Evolutionary conservation across 2,113 vertebrate genomes (phyloP).

Genomic region (Motacilla alba): DNA sequence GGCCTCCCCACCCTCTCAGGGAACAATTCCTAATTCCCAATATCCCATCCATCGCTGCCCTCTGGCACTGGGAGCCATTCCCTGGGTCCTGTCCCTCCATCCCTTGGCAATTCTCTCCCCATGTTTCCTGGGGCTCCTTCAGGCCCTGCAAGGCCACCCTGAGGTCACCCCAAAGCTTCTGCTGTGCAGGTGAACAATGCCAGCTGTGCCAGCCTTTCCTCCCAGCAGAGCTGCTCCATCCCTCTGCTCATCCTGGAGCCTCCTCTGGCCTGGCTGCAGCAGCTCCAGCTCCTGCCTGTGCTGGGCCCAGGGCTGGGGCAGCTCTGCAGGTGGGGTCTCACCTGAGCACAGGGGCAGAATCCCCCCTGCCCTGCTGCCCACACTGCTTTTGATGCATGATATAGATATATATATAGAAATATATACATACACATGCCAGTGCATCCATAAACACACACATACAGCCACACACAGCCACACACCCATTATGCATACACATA

Average conservation of each 20-base stretch:
- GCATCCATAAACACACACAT: neutral
- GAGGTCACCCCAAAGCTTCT: neutral
- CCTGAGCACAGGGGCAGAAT: neutral
- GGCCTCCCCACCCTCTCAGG: rapidly evolving
- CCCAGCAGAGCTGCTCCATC: neutral
- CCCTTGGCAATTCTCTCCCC: neutral
- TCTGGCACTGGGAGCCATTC: neutral
- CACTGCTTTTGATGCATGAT: neutral
- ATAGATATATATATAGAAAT: neutral
- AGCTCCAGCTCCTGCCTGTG: neutral
- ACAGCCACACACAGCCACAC: neutral
- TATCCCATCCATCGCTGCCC: rapidly evolving
- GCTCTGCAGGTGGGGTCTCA: neutral
- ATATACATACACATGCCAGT: too few species aligned
- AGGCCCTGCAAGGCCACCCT: neutral
- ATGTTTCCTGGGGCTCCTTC: neutral
- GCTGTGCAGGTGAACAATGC: neutral
- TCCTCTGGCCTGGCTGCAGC: neutral
- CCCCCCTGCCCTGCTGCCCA: neutral
- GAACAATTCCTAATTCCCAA: neutral
- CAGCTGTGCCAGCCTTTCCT: neutral
- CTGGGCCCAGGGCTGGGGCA: neutral
- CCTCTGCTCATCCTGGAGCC: neutral
- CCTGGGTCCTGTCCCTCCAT: neutral
- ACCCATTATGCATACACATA: neutral